Evolutionary conservation across 2,797 vertebrate genomes (phyloP).

Genomic region (Otolemur crassicaudatus): DNA sequence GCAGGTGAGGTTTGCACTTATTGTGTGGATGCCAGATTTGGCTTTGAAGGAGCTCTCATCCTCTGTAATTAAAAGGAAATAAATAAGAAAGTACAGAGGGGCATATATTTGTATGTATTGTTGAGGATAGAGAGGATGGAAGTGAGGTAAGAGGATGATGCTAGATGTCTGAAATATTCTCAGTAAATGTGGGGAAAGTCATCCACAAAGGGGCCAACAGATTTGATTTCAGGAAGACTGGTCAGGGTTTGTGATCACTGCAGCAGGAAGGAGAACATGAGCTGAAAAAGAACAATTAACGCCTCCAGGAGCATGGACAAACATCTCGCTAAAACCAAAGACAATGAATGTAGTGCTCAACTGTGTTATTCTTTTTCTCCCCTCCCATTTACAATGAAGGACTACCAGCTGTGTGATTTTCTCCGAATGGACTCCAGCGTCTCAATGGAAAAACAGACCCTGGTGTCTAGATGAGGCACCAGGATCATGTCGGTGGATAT

Average conservation of each 20-base stretch:
- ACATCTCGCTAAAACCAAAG: neutral
- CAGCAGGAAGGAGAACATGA: neutral
- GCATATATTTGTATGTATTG: neutral
- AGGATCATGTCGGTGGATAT: neutral
- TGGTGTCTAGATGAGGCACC: too few relatives aligned
- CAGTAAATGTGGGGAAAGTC: neutral
- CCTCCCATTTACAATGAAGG: neutral
- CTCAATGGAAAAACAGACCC: neutral
- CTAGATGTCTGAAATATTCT: neutral
- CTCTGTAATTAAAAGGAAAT: neutral
- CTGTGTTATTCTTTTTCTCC: neutral
- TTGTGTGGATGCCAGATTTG: neutral
- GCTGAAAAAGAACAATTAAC: neutral
- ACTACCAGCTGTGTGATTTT: neutral
- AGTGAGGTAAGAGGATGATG: neutral
- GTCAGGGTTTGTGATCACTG: neutral
- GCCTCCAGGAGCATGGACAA: neutral
- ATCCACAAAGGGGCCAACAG: neutral
- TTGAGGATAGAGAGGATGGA: neutral
- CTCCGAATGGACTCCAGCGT: neutral
- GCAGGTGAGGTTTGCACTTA: neutral
- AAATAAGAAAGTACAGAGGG: neutral
- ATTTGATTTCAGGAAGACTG: neutral
- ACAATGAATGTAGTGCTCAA: neutral
- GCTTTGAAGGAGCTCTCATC: neutral